Evolutionary conservation across 2,113 vertebrate genomes (phyloP).

Genomic region (Talpa occidentalis): DNA sequence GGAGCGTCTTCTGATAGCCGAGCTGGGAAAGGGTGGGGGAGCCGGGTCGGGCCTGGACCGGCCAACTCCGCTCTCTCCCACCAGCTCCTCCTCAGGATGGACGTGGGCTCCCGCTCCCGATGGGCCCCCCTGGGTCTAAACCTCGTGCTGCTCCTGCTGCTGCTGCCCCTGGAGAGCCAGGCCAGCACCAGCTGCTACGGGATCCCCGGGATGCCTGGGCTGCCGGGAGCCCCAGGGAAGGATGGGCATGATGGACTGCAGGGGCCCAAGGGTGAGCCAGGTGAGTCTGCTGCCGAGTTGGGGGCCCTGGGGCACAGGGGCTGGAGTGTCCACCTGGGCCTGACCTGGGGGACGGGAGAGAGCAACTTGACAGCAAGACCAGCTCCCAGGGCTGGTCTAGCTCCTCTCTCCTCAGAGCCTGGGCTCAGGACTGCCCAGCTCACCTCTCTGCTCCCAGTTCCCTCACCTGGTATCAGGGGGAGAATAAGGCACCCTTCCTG

Average conservation of each 20-base stretch:
- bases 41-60: accelerated
- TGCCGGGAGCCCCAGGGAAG: constrained; percentile 90
- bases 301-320: neutral
- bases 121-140: neutral
- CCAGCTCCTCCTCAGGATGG: constrained; percentile 26
- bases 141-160: constrained; percentile 66
- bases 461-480: neutral
- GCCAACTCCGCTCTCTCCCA: neutral
- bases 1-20: neutral
- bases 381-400: neutral
- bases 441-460: neutral
- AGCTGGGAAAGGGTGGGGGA: accelerated
- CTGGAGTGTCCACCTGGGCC: neutral
- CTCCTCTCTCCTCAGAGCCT: neutral
- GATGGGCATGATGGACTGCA: constrained; percentile 91
- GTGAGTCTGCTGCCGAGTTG: constrained; percentile 73
- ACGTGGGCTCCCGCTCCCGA: neutral
- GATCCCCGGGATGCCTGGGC: constrained; percentile 88
- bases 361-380: neutral
- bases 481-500: neutral
- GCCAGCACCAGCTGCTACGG: constrained; percentile 77
- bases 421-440: neutral
- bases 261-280: constrained; percentile 89
- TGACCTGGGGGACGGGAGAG: no score
- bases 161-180: constrained; percentile 13